Evolutionary conservation across 2,797 vertebrate species (phyloP).

Genomic region (Gambusia yucatana): DNA sequence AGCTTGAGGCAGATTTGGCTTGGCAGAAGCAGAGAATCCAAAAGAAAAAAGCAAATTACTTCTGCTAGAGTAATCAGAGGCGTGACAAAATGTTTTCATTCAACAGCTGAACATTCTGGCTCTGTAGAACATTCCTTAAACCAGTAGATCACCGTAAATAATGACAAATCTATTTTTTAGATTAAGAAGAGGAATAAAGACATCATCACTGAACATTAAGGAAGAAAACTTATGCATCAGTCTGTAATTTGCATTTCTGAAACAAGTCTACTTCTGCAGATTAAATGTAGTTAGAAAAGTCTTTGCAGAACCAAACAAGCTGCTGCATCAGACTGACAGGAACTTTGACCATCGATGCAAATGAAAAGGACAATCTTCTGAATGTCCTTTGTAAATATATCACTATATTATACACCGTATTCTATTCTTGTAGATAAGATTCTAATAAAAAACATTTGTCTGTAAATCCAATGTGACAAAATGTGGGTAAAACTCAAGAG

Average conservation of each 20-base stretch:
- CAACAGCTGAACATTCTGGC: neutral
- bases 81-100: neutral
- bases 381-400: neutral
- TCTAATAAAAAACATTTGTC: neutral
- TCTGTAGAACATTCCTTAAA: neutral
- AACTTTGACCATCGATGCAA: neutral
- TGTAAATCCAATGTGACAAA: neutral
- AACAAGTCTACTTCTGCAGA: neutral
- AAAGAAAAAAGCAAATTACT: neutral
- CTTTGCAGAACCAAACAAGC: neutral
- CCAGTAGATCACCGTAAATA: neutral
- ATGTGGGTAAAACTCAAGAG: neutral
- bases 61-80: neutral
- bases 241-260: neutral
- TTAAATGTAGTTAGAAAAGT: neutral
- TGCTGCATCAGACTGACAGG: neutral
- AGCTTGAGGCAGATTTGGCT: neutral
- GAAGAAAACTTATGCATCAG: neutral
- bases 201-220: neutral
- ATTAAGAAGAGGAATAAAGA: neutral
- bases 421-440: neutral
- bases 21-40: neutral
- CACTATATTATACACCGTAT: neutral
- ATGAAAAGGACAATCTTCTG: neutral
- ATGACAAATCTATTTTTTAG: neutral